Evolutionary conservation across 2,797 vertebrate genomes (phyloP).

Genomic region (Sebastes oblongus): DNA sequence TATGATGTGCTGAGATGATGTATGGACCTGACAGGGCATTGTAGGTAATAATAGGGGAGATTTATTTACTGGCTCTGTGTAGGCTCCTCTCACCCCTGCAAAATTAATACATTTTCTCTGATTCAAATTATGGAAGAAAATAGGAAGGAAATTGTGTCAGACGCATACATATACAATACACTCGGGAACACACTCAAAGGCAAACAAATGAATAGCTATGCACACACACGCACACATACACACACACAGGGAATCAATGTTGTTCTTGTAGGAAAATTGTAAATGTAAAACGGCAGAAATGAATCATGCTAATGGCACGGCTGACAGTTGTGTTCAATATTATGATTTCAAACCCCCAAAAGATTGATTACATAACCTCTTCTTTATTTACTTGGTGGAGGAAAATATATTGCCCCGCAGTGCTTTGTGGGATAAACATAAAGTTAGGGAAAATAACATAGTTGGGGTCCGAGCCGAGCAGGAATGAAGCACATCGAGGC

Average conservation of each 20-base stretch:
- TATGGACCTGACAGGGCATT: conserved; percentile 83
- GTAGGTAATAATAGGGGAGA: conserved; percentile 85
- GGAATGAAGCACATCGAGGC: conserved; percentile 29
- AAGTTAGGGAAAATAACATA: conserved; percentile 63
- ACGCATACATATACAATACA: conserved; percentile 69
- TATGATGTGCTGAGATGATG: conserved; percentile 85
- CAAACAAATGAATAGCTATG: conserved; percentile 58
- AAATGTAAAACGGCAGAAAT: conserved; percentile 86
- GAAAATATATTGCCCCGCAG: conserved; percentile 74
- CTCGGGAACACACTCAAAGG: conserved; percentile 57
- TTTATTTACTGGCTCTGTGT: conserved; percentile 81
- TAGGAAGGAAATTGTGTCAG: conserved; percentile 84
- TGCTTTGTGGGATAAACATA: conserved; percentile 65
- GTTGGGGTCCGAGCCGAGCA: conserved; percentile 30
- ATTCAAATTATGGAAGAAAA: conserved; percentile 86
- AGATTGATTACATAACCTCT: conserved; percentile 86
- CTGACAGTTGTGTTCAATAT: conserved; percentile 87
- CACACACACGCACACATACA: conserved; percentile 36
- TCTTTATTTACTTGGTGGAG: conserved; percentile 82
- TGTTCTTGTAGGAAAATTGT: conserved; percentile 85
- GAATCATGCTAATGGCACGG: conserved; percentile 87
- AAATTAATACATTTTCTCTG: conserved; percentile 84
- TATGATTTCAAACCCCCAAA: conserved; percentile 84
- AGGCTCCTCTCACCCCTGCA: conserved; percentile 73
- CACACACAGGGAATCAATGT: conserved; percentile 76